These are phyloP conservation scores for Cantharis nigra DNA, from an alignment of 2,888 invertebrate genomes.

Conservation along the genomic window DNA sequence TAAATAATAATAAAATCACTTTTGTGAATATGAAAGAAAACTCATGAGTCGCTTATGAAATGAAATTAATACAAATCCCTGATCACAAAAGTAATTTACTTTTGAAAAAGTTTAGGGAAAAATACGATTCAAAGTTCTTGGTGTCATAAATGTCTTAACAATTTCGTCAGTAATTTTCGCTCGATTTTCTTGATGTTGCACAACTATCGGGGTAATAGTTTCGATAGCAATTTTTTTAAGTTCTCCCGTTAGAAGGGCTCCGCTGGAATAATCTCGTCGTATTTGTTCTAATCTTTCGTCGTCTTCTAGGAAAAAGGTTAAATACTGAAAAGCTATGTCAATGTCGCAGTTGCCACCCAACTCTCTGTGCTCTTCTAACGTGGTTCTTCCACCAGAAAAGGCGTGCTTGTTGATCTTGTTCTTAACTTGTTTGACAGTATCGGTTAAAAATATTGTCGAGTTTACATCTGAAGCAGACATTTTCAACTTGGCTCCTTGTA, in stretches of 20 bases:
- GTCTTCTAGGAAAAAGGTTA: conserved; percentile 93
- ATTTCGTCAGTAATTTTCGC: conserved; percentile 83
- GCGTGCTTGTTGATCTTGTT: conserved; percentile 97
- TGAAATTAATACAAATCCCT: background rate
- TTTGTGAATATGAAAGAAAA: background rate
- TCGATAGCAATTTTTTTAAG: conserved; percentile 91
- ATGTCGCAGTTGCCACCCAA: conserved; percentile 95
- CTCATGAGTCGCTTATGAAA: background rate
- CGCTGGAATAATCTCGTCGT: conserved; percentile 79
- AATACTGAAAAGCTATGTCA: conserved; percentile 94
- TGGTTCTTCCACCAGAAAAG: conserved; percentile 94
- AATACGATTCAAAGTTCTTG: conserved; percentile 73
- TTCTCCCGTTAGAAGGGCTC: conserved; percentile 91
- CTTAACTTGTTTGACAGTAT: conserved; percentile 93
- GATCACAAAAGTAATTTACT: background rate
- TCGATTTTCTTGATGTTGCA: conserved; percentile 80
- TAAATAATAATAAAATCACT: background rate
- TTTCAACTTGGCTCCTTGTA: conserved; percentile 96
- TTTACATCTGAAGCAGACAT: conserved; percentile 97
- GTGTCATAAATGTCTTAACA: conserved; percentile 81
- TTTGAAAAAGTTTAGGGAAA: conserved; percentile 38
- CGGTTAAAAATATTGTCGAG: conserved; percentile 93
- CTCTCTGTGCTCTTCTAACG: conserved; percentile 88
- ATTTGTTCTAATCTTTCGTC: conserved; percentile 77
- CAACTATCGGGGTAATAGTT: conserved; percentile 75